Evolutionary conservation across 1,140 invertebrate genomes (phyloP).

Genomic region (Pseudomyrmex flavicornis): DNA sequence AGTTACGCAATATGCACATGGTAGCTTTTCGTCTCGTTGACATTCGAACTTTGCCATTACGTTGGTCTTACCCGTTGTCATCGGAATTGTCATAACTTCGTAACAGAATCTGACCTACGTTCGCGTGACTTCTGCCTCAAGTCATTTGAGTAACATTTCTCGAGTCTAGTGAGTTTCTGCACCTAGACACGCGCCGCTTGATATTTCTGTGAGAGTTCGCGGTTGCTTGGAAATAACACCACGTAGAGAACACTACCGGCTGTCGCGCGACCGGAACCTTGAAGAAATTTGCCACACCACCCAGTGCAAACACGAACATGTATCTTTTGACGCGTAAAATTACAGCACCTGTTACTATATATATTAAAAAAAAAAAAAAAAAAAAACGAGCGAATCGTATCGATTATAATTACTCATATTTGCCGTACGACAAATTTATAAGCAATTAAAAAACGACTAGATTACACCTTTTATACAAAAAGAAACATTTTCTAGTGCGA

Average conservation of each 20-base stretch:
- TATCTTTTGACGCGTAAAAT: too few relatives aligned
- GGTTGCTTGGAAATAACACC: slow-evolving; percentile 1
- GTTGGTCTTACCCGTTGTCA: neutral
- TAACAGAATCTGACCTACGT: slow-evolving; percentile 16
- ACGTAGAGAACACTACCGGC: neutral
- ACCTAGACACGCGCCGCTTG: neutral
- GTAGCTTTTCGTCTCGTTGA: too few relatives aligned
- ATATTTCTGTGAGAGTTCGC: neutral
- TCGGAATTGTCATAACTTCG: slow-evolving; percentile 27
- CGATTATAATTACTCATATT: too few relatives aligned
- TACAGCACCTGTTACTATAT: too few relatives aligned
- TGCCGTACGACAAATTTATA: too few relatives aligned
- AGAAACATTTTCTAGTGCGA: too few relatives aligned
- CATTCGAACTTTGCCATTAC: neutral
- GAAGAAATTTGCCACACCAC: slow-evolving; percentile 28
- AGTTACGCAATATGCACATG: neutral
- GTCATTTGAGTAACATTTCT: neutral
- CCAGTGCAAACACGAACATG: neutral
- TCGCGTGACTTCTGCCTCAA: slow-evolving; percentile 9
- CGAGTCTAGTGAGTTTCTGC: neutral
- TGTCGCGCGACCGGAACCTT: slow-evolving; percentile 11
- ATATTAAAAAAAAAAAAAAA: too few relatives aligned
- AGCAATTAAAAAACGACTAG: too few relatives aligned
- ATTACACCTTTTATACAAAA: too few relatives aligned
- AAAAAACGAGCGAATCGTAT: too few relatives aligned